A percentile compares a stretch with the other conserved stretches of the same genome.
Evolutionary conservation across 1,140 invertebrate species (phyloP).

Genomic region (Drosophila mayri): DNA sequence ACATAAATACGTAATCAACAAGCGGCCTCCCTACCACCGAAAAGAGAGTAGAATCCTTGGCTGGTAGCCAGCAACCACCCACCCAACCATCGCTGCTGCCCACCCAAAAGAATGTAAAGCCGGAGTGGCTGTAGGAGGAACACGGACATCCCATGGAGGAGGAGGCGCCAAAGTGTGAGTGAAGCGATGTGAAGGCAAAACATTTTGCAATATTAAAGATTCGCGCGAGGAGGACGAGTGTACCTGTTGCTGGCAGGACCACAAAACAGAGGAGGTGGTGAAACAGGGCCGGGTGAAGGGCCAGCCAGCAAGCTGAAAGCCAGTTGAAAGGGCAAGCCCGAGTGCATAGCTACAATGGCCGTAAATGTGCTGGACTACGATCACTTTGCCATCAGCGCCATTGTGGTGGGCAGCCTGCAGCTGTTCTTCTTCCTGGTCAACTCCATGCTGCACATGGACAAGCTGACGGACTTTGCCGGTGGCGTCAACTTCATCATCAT

Average conservation of each 20-base stretch:
- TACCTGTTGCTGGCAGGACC: conserved; percentile 35
- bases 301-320: conserved; percentile 12
- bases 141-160: conserved; percentile 4
- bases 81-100: conserved; percentile 2
- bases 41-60: conserved; percentile 32
- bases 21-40: conserved; percentile 11
- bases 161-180: conserved; percentile 18
- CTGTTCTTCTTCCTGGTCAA: conserved; percentile 94
- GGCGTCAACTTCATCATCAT: conserved; percentile 96
- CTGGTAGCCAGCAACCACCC: conserved; percentile 22
- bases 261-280: background rate
- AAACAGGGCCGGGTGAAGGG: background rate
- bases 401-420: conserved; percentile 94
- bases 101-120: conserved; percentile 46
- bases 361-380: conserved; percentile 92
- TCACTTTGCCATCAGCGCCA: conserved; percentile 94
- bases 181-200: conserved; percentile 53
- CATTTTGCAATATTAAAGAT: conserved; percentile 59
- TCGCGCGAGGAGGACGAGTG: conserved; percentile 6
- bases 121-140: conserved; percentile 8
- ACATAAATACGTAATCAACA: conserved; percentile 61
- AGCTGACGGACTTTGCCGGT: conserved; percentile 96
- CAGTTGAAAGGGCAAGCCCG: conserved; percentile 2
- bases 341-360: conserved; percentile 84
- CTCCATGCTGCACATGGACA: conserved; percentile 94